phyloP scores from a whole-genome alignment of 2,888 invertebrate genomes.

The Schizaphis graminum region DNA sequence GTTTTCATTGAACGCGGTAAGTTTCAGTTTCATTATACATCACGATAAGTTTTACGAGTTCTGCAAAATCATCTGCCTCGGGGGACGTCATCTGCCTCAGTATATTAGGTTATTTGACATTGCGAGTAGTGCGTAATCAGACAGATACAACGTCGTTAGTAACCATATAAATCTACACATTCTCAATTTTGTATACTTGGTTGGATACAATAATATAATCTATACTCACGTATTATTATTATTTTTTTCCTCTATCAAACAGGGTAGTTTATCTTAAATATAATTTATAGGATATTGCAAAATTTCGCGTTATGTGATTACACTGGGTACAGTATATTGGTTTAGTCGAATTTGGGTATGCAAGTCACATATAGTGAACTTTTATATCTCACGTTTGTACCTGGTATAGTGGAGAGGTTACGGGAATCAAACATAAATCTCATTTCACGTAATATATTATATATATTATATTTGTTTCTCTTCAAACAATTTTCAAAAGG shows the following conservation, averaged over 20 bases:
- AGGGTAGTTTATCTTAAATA: background rate
- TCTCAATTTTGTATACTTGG: background rate
- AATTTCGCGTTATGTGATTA: background rate
- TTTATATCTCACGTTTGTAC: slow-evolving; percentile 1
- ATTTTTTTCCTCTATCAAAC: background rate
- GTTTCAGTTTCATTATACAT: slow-evolving; percentile 9
- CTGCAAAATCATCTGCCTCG: background rate
- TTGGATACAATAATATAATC: background rate
- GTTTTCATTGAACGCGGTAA: slow-evolving; percentile 15
- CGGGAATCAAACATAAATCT: background rate
- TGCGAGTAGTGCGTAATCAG: background rate
- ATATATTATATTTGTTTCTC: background rate
- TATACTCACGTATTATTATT: background rate
- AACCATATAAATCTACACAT: background rate
- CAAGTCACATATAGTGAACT: background rate
- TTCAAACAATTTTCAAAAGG: background rate
- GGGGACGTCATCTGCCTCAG: background rate
- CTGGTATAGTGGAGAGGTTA: background rate
- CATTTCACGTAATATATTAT: background rate
- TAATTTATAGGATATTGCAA: background rate
- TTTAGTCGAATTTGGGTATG: background rate
- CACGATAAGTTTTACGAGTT: slow-evolving; percentile 22
- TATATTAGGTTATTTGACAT: slow-evolving; percentile 1
- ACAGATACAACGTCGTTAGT: background rate
- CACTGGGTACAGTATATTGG: background rate